A percentile compares a stretch with the other conserved stretches of the same genome.
These are phyloP conservation scores for Microdon myrmicae DNA, from an alignment of 2,888 invertebrate species.

Conservation along the genomic window DNA sequence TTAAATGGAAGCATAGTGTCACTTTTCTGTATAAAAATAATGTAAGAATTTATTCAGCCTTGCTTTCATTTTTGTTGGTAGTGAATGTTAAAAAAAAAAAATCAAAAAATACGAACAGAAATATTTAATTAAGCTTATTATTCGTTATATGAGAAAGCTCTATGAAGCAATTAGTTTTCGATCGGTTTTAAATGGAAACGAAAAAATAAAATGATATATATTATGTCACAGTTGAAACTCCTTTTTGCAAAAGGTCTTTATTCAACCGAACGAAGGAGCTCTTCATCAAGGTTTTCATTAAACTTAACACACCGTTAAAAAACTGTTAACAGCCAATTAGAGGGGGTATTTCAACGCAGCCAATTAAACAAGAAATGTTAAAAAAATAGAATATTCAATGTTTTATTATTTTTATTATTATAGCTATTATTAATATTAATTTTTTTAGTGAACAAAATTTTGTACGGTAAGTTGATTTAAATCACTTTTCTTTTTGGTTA, in stretches of 20 bases:
- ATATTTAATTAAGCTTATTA: background rate
- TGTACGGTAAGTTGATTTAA: conserved; percentile 1
- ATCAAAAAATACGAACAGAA: conserved; percentile 16
- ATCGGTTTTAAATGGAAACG: conserved; percentile 18
- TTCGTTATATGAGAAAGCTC: conserved; percentile 15
- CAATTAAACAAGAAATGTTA: conserved; percentile 37
- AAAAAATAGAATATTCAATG: conserved; percentile 30
- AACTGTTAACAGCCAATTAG: conserved; percentile 35
- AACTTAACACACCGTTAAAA: conserved; percentile 20
- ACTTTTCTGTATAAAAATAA: conserved; percentile 55
- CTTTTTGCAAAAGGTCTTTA: conserved; percentile 23
- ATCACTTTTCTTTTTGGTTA: conserved; percentile 18
- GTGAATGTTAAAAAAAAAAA: conserved; percentile 7
- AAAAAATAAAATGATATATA: conserved; percentile 10
- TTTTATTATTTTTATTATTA: conserved; percentile 15
- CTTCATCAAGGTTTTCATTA: conserved; percentile 12
- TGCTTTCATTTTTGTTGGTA: conserved; percentile 8
- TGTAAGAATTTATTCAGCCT: conserved; percentile 21
- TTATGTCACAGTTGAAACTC: conserved; percentile 18
- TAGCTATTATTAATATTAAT: conserved; percentile 21
- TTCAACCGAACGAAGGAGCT: conserved; percentile 24
- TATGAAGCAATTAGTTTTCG: conserved; percentile 33
- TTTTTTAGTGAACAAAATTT: background rate
- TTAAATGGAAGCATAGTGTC: conserved; percentile 34
- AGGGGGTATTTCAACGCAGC: too few relatives aligned